These are phyloP conservation scores for Eonycteris spelaea DNA, from an alignment of 2,113 vertebrate species.

Conservation along the genomic window DNA sequence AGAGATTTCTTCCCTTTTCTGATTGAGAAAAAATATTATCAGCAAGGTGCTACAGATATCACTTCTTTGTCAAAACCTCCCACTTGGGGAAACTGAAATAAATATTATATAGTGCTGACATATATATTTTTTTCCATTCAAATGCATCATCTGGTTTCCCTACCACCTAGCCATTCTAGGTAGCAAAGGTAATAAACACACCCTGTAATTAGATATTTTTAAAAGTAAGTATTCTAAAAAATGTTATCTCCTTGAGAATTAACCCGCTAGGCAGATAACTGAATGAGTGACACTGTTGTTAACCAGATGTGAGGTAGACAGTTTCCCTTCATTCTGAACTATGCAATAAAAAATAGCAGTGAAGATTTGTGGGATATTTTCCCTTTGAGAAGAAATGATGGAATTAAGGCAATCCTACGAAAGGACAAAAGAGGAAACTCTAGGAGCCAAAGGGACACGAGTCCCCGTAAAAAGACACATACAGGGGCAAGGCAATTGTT, in stretches of 20 bases:
- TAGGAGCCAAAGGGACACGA: neutral
- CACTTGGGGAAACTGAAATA: constrained; percentile 41
- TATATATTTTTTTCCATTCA: neutral
- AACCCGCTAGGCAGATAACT: neutral
- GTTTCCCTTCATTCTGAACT: neutral
- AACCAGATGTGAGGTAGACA: neutral
- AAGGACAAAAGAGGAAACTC: constrained; percentile 12
- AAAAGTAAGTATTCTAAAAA: constrained; percentile 50
- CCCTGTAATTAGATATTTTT: constrained; percentile 29
- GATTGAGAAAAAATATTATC: neutral
- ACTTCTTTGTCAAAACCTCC: constrained; percentile 40
- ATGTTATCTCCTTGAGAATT: constrained; percentile 13
- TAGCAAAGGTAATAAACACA: constrained; percentile 51
- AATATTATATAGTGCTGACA: neutral
- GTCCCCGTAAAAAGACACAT: neutral
- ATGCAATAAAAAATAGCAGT: constrained; percentile 26
- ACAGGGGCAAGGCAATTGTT: neutral
- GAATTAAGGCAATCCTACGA: constrained; percentile 20
- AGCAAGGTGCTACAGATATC: constrained; percentile 36
- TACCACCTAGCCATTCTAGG: constrained; percentile 9
- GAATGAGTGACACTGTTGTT: neutral
- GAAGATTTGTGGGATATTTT: neutral
- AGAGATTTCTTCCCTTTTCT: neutral
- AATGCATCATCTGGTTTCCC: constrained; percentile 13
- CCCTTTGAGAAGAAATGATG: constrained; percentile 14